phyloP scores from a whole-genome alignment of 2,888 invertebrate species.

The Neoitamus cyanurus region DNA sequence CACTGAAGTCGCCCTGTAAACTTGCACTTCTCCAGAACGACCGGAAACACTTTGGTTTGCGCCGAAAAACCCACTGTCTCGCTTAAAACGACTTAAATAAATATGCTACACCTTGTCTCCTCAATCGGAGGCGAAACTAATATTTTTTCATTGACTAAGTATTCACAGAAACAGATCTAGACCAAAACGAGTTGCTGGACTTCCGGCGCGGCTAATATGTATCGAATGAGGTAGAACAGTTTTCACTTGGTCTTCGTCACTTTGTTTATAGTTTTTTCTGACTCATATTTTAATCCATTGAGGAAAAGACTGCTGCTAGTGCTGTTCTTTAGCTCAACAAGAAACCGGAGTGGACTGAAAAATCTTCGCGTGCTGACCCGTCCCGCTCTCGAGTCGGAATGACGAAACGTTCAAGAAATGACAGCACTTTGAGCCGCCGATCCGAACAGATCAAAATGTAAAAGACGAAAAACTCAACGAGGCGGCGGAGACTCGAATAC shows the following conservation, averaged over 20 bases:
- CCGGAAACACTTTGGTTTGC: slow-evolving; percentile 12
- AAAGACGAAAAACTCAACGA: slow-evolving; percentile 19
- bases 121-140: neutral
- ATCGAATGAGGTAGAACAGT: slow-evolving; percentile 41
- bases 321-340: neutral
- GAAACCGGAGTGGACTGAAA: slow-evolving; percentile 27
- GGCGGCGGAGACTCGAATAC: neutral
- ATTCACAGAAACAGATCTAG: neutral
- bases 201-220: slow-evolving; percentile 14
- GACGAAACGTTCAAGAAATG: slow-evolving; percentile 56
- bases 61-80: neutral
- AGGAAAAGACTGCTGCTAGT: neutral
- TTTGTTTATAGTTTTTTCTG: slow-evolving; percentile 4
- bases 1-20: slow-evolving; percentile 4
- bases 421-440: slow-evolving; percentile 51
- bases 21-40: neutral
- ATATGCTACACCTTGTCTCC: neutral
- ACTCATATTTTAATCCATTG: slow-evolving; percentile 17
- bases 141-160: slow-evolving; percentile 21
- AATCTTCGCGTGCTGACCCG: slow-evolving; percentile 57
- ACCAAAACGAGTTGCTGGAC: neutral
- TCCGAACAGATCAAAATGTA: slow-evolving; percentile 30
- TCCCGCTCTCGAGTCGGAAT: slow-evolving; percentile 59
- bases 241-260: slow-evolving; percentile 16
- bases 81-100: neutral